Evolutionary conservation across 2,797 vertebrate species (phyloP).

Genomic region (Poeciliopsis paucimaculata): DNA sequence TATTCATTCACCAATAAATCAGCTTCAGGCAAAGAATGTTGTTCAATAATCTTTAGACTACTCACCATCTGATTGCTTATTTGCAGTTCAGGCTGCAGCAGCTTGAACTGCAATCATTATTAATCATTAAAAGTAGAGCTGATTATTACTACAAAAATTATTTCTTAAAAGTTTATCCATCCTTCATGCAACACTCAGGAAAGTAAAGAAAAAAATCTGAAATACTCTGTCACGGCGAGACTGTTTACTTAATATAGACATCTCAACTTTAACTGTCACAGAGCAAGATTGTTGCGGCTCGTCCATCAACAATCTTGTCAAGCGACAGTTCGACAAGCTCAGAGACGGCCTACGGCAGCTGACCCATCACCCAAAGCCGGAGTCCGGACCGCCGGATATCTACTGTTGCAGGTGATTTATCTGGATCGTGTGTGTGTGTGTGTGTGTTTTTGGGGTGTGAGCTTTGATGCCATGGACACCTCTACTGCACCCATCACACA

Average conservation of each 20-base stretch:
- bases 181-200: not conserved
- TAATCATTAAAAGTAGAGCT: not conserved
- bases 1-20: slow-evolving; percentile 1
- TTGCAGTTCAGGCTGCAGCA: not conserved
- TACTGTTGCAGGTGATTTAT: slow-evolving; percentile 73
- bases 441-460: slow-evolving; percentile 35
- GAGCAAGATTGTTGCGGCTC: slow-evolving; percentile 17
- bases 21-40: not conserved
- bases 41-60: not conserved
- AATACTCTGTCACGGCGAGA: not conserved
- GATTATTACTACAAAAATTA: not conserved
- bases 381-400: slow-evolving; percentile 55
- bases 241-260: not conserved
- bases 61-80: not conserved
- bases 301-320: slow-evolving; percentile 46
- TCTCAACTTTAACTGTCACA: slow-evolving; percentile 6
- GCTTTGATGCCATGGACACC: slow-evolving; percentile 64
- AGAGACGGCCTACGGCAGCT: slow-evolving; percentile 71
- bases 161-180: not conserved
- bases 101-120: not conserved
- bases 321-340: slow-evolving; percentile 51
- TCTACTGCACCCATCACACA: slow-evolving; percentile 59
- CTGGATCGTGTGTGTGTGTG: slow-evolving; percentile 55
- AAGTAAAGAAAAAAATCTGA: not conserved
- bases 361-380: slow-evolving; percentile 51